Evolutionary conservation across 1,140 invertebrate species (phyloP), one percentile per base, ranked within the genome.

Genomic region (Heliconius nattereri): DNA sequence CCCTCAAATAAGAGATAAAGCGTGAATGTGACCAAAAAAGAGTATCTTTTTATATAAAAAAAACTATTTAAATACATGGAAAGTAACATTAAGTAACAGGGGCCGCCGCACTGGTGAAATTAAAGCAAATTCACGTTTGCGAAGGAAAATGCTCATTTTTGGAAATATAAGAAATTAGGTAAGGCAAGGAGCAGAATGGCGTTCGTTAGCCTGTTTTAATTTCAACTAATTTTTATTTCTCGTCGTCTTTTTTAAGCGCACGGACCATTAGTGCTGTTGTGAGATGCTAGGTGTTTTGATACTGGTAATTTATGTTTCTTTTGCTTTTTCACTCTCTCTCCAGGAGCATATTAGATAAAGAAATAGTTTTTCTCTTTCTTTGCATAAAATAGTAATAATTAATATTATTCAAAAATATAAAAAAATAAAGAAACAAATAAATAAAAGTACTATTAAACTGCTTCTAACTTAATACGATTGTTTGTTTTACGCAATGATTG

Each of bases 181-280:
- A 79, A 79, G 81, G 78, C 76, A 83, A 84, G 85, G 76, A 84
- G 83, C 71, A 88, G 90, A 93, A 93, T 93, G 86, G 90, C 86
- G 85, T 93, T 93, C 92, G 92, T 92, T 93, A 93, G 92, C 86
- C 86, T 89, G 85, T 93, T 93, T 93, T 93, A 93, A 93, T 93
- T 93, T 93, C 89, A 88, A 88, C 91, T 93, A 93, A 93, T 93
- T 93, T 93, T 93, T 93, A 92, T 93, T 90, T 90, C 81, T 81
- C 82, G 87, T 76, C 84, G 85, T 87, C 87, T 90, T 93, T 92
- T 93, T 92, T 89, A 89, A 86, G 85, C 80, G 90, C 85, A 87
- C 87, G 86, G 82, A 81, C 90, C 91, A 93, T 92, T 92, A 91
- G 90, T 87, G 88, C 52, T 80, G 73, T 23, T 82, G 29, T 79